Conservation (phyloP, 2,113 vertebrate species). For the Pampusana beccarii region DNA sequence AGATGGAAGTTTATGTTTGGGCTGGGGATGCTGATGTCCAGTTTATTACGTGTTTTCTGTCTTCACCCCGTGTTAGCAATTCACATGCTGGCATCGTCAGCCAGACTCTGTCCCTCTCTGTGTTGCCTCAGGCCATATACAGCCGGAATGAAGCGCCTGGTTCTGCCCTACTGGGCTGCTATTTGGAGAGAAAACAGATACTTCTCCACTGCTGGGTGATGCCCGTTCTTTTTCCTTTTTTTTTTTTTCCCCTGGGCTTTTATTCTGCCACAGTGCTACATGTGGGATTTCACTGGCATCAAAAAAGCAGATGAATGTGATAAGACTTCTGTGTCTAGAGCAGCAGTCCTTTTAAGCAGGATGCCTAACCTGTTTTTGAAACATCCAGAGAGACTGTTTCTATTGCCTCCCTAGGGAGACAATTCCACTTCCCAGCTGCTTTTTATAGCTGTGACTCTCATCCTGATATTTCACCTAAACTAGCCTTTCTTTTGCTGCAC, state of each 20-base stretch:
- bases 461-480: constrained; percentile 43
- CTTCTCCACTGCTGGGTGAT: background rate
- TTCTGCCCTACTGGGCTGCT: background rate
- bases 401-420: background rate
- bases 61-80: background rate
- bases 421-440: constrained; percentile 37
- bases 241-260: constrained; percentile 1
- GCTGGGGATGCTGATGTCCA: background rate
- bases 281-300: constrained; percentile 1
- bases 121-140: background rate
- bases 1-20: background rate
- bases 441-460: constrained; percentile 44
- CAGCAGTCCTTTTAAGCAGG: background rate
- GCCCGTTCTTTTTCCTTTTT: background rate
- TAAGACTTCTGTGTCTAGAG: constrained; percentile 4
- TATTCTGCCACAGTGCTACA: background rate
- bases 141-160: background rate
- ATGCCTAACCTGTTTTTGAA: constrained; percentile 16
- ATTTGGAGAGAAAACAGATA: background rate
- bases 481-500: background rate
- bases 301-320: background rate
- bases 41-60: background rate
- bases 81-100: background rate
- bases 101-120: background rate
- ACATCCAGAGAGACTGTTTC: constrained; percentile 3